Percentiles rank a stretch among this genome's conserved stretches.
Evolutionary conservation across 2,888 invertebrate genomes (phyloP).

Genomic region (Chymomyza caudatula): DNA sequence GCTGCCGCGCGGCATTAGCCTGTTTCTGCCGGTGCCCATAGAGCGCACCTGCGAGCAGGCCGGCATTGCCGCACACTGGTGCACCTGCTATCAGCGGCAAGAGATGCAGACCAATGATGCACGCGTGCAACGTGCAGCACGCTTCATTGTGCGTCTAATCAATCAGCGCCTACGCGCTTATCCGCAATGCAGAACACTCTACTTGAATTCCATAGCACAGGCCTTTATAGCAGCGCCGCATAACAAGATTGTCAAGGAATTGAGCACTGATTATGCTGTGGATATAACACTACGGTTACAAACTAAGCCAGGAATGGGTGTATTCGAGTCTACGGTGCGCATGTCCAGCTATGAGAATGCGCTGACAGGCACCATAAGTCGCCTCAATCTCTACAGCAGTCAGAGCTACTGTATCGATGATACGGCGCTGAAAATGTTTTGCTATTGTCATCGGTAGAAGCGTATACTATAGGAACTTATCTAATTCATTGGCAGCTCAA

Average conservation of each 20-base stretch:
- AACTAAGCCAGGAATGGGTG: constrained; percentile 80
- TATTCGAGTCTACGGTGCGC: constrained; percentile 88
- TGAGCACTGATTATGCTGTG: constrained; percentile 71
- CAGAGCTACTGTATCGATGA: constrained; percentile 88
- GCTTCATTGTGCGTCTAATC: constrained; percentile 82
- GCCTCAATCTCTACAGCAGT: constrained; percentile 88
- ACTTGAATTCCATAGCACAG: constrained; percentile 82
- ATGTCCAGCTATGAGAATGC: constrained; percentile 73
- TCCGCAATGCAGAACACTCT: constrained; percentile 83
- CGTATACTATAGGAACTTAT: not conserved
- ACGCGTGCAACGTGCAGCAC: constrained; percentile 81
- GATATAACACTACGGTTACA: constrained; percentile 78
- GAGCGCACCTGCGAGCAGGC: constrained; percentile 88
- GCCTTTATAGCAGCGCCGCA: constrained; percentile 82
- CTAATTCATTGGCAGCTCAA: constrained; percentile 14
- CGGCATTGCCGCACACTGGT: constrained; percentile 90
- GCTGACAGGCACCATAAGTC: constrained; percentile 84
- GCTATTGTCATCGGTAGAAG: constrained; percentile 82
- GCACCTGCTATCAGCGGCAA: constrained; percentile 87
- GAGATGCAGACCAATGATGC: constrained; percentile 80
- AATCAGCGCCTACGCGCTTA: constrained; percentile 82
- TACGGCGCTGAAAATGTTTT: constrained; percentile 86
- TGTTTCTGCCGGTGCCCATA: constrained; percentile 86
- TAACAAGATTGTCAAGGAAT: constrained; percentile 72
- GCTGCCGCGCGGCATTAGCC: constrained; percentile 83